Evolutionary conservation across 1,140 invertebrate genomes (phyloP).

Genomic region (Musca vetustissima): DNA sequence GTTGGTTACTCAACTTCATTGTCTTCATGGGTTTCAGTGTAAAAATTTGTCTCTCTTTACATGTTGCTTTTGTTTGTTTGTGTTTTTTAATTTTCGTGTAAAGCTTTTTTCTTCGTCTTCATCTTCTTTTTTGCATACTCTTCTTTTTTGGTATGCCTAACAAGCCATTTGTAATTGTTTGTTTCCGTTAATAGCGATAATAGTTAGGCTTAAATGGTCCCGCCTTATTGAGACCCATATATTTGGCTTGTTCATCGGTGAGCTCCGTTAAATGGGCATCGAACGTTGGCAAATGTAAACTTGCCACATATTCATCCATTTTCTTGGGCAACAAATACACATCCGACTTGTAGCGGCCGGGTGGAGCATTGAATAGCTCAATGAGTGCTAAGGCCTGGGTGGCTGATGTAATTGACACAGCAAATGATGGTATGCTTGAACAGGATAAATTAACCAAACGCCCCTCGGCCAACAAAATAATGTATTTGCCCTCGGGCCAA

Average conservation of each 20-base stretch:
- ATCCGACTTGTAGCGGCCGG: slow-evolving; percentile 92
- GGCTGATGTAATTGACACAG: slow-evolving; percentile 92
- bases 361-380: slow-evolving; percentile 93
- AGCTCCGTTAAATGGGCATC: slow-evolving; percentile 96
- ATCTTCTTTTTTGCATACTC: too few relatives aligned
- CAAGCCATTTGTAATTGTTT: background rate
- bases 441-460: slow-evolving; percentile 94
- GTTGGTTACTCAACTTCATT: slow-evolving; percentile 4
- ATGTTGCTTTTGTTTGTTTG: background rate
- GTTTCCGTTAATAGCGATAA: slow-evolving; percentile 73
- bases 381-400: slow-evolving; percentile 95
- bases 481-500: slow-evolving; percentile 90
- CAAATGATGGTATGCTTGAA: slow-evolving; percentile 96
- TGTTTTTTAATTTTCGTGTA: background rate
- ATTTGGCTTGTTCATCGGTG: slow-evolving; percentile 95
- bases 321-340: slow-evolving; percentile 97
- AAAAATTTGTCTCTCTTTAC: slow-evolving; percentile 17
- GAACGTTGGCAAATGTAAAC: slow-evolving; percentile 91
- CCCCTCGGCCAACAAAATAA: slow-evolving; percentile 92
- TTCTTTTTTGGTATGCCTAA: background rate
- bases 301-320: slow-evolving; percentile 96
- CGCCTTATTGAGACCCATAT: slow-evolving; percentile 95
- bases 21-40: background rate
- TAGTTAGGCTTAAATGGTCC: slow-evolving; percentile 99
- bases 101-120: slow-evolving; percentile 7